Evolutionary conservation across 2,797 vertebrate genomes (phyloP), one percentile per base, ranked within the genome.

Genomic region (Anableps anableps): DNA sequence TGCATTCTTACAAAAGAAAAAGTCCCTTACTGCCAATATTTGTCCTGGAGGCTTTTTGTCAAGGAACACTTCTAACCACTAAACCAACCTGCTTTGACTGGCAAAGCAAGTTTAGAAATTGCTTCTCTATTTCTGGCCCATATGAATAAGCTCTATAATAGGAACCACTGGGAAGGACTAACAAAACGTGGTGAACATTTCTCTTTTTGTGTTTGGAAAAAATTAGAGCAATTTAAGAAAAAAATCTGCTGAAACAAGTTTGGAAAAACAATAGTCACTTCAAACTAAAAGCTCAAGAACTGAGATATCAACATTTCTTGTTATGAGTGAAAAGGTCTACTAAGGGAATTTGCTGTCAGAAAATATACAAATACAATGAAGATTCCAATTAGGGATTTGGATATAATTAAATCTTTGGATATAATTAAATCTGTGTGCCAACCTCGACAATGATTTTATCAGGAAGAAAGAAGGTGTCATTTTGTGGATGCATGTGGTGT

Each of bases 401-500:
- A 62, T 34, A 62, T 80, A 76, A 86, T 60, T 83, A 71, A 71
- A 71, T 71, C 68, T 70, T 62, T 62, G 29, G 31, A 62, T 34
- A 62, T 80, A 76, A 86, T 60, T 83, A 71, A 71, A 71, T 71
- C 68, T 70, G 41, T 80, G 71, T 60, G 43, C 8, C 10, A 68
- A 68, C 68, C 58, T 53, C 0, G 0, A 77, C 58, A n/a, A 11
- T 10, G 83, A 47, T 82, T 85, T 48, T 72, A 74, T 72, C 72
- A 73, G 79, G 72, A 71, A 34, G 68, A 77, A 58, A 77, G 26
- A 79, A 85, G 81, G 70, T 68, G 72, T 58, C 10, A 60, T 71
- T 77, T 80, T 86, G 86, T 36, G 48, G 71, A 83, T 74, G 55
- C 81, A 77, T 64, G 79, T 81, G 83, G 80, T 19, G 88, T 58